These are phyloP conservation scores for Himalopsyche phryganea DNA, from an alignment of 1,140 invertebrate genomes.

Conservation along the genomic window DNA sequence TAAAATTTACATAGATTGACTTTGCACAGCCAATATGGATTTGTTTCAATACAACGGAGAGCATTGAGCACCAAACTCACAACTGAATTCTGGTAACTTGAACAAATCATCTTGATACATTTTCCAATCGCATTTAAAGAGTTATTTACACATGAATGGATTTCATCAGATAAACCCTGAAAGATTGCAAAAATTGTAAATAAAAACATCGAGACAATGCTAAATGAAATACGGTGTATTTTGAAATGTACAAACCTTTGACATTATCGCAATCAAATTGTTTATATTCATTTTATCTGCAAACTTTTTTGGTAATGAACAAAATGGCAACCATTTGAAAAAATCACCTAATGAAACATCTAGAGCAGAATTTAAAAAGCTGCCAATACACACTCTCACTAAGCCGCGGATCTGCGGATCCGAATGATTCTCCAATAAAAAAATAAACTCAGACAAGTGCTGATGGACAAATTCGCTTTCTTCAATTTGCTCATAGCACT, in stretches of 20 bases:
- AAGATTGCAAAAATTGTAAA: constrained; percentile 33
- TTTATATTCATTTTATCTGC: constrained; percentile 46
- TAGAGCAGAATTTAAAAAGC: constrained; percentile 63
- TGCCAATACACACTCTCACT: constrained; percentile 63
- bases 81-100: constrained; percentile 53
- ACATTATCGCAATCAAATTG: constrained; percentile 52
- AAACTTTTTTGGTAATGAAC: constrained; percentile 38
- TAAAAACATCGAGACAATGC: background rate
- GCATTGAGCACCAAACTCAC: constrained; percentile 58
- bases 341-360: constrained; percentile 58
- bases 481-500: background rate
- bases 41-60: constrained; percentile 62
- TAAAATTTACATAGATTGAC: constrained; percentile 56
- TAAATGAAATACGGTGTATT: constrained; percentile 2
- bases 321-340: constrained; percentile 48
- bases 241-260: constrained; percentile 46
- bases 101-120: constrained; percentile 60
- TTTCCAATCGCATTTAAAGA: constrained; percentile 56
- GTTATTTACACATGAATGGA: constrained; percentile 65
- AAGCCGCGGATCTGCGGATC: constrained; percentile 83
- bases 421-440: constrained; percentile 65
- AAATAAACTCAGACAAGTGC: constrained; percentile 63
- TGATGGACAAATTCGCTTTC: constrained; percentile 47
- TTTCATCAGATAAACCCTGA: constrained; percentile 66
- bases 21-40: constrained; percentile 86